A percentile compares a stretch with the other conserved stretches of the same genome.
phyloP scores from a whole-genome alignment of 2,797 vertebrate genomes.

The Anabas testudineus region DNA sequence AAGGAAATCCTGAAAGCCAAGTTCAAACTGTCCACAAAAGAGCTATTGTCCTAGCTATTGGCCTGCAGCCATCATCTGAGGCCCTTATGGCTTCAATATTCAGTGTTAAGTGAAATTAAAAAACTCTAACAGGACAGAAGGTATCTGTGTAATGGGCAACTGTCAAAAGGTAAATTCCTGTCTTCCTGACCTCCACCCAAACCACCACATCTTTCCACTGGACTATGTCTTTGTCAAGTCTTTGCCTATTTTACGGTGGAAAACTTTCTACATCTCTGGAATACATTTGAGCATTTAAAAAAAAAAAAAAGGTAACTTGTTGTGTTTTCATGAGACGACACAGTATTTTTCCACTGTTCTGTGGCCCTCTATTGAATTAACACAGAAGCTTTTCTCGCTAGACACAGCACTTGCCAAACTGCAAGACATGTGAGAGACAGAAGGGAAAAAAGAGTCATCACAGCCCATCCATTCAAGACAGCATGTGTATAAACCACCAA shows the following conservation, averaged over 20 bases:
- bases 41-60: too few relatives aligned
- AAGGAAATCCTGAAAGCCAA: too few relatives aligned
- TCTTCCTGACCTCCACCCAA: not conserved
- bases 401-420: constrained; percentile 47
- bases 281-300: not conserved
- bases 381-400: constrained; percentile 19
- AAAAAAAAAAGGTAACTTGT: not conserved
- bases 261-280: not conserved
- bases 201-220: not conserved
- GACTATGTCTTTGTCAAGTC: not conserved
- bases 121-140: not conserved
- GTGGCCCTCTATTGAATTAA: constrained; percentile 28
- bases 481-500: not conserved
- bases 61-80: too few relatives aligned
- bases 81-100: too few relatives aligned
- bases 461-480: not conserved
- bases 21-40: too few relatives aligned
- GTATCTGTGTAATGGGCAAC: not conserved
- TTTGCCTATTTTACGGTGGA: not conserved
- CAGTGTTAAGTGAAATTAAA: too few relatives aligned
- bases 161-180: not conserved
- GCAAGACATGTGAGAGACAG: constrained; percentile 13
- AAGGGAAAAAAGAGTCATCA: not conserved
- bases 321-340: constrained; percentile 2
- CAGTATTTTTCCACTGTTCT: constrained; percentile 34